A percentile compares a stretch with the other conserved stretches of the same genome.
Evolutionary conservation across 2,113 vertebrate species (phyloP).

Genomic region (Leucoraja erinaceus): DNA sequence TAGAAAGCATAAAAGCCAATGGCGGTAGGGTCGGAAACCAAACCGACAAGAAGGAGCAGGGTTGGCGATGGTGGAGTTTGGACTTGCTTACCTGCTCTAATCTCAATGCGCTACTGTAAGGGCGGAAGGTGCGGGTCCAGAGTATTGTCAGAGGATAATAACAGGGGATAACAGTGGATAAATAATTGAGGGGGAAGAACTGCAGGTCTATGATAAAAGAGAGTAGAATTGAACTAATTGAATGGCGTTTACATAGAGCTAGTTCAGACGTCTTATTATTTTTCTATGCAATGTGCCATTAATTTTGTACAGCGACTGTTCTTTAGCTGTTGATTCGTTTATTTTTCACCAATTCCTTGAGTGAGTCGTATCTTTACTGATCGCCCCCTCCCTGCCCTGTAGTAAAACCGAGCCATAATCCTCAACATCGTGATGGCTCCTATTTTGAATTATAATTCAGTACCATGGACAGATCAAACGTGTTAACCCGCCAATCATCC

Average conservation of each 20-base stretch:
- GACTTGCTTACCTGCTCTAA: neutral
- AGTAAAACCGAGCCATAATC: neutral
- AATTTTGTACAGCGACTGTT: neutral
- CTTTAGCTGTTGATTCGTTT: neutral
- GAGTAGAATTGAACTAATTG: neutral
- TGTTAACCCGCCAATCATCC: neutral
- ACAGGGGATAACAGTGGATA: neutral
- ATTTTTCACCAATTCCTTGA: neutral
- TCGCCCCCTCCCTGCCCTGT: neutral
- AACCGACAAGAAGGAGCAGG: no score
- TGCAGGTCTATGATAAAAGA: neutral
- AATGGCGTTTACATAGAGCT: neutral
- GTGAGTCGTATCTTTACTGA: neutral
- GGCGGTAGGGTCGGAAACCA: neutral
- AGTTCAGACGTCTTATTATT: neutral
- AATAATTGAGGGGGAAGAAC: neutral
- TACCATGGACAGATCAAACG: neutral
- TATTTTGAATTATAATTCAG: neutral
- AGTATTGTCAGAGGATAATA: no score
- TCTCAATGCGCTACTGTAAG: neutral
- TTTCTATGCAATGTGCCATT: neutral
- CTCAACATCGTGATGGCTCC: no score
- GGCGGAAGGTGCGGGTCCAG: neutral
- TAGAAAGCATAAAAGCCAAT: neutral
- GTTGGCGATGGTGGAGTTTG: no score